Evolutionary conservation across 2,888 invertebrate species (phyloP), one percentile per base, ranked within the genome.

Genomic region (Leucoma salicis): DNA sequence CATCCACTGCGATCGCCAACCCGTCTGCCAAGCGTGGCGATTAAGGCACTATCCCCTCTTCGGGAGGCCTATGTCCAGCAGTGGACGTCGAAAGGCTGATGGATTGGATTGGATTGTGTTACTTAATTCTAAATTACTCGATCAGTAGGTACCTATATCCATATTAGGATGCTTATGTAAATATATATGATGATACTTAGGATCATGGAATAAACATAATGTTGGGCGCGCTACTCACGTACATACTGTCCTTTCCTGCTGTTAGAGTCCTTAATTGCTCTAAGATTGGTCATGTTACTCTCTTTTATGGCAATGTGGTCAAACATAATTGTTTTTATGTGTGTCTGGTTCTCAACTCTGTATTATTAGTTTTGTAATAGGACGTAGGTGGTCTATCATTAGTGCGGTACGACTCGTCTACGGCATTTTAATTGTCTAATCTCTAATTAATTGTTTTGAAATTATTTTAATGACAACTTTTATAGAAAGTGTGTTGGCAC

Each of bases 291-390:
- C 74, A 73, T 80, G 86, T 82, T 85, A 82, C 81, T 81, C 76
- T 81, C 76, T 76, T 82, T 84, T 86, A 87, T 84, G 84, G 88
- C 84, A 83, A 82, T 72, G 85, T 84, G 88, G 86, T 82, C 84
- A 80, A 78, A 78, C 74, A 74, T 85, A 82, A 88, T 87, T 86
- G 85, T 84, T 84, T 88, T 87, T 84, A 88, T 82, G 86, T 73
- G 74, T 74, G 80, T 74, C 83, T 83, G 81, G 81, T 84, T 87
- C 85, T 82, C 72, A 66, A 74, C 59, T 53, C 35, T 39, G 47
- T 55, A 59, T 63, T 82, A 83, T 83, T 80, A 75, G 75, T 79
- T 78, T 71, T 79, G 76, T 76, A 72, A 75, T 69, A 58, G 67
- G 59, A 64, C 58, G 75, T 75, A 62, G 84, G 87, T 85, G 85